Evolutionary conservation across 2,888 invertebrate genomes (phyloP), one percentile per base, ranked within the genome.

Genomic region (Drosophila infuscata): DNA sequence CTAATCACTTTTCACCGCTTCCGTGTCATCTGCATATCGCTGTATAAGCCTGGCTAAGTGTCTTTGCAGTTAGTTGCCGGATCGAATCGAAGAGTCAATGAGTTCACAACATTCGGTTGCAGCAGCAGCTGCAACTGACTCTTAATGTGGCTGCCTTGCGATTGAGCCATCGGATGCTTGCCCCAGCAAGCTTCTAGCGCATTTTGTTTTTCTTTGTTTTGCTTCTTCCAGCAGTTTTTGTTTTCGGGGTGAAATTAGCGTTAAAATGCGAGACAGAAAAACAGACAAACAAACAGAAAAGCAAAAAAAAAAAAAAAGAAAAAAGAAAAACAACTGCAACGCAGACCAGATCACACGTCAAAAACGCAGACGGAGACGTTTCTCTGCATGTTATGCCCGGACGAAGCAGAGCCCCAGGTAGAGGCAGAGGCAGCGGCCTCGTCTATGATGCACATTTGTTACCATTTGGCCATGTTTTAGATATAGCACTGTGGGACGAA

Each of bases 371-470:
- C 53, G 43, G 43, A 64, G 57, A 60, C 62, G 65, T 83, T 88
- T 86, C 83, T 89, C 84, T 76, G 58, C 63, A 78, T 76, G 89
- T 87, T 89, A 81, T 84, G 84, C 88, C 83, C 86, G 83, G 75
- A 29, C 78, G 65, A 7, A 25, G 65, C 51, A 49, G 49, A 25
- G 25, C 25, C 25, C 25, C 25, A 25, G 25, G 25, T 2, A 25
- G 25, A 2, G 25, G 25, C 25, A 25, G 25, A 25, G 25, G 25
- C 25, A 25, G 25, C 25, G 25, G 25, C 2, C 25, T 25, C 25
- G 25, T 25, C 25, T 25, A 25, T 29, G 38, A 43, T 48, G 59
- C 52, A 49, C 66, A 72, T 57, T 77, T 72, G 76, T 52, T 51
- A 60, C 52, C 56, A 36, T 61, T 76, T 70, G 60, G 58, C 49